These are phyloP conservation scores for Protobothrops mucrosquamatus DNA, from an alignment of 2,113 vertebrate genomes.

Conservation along the genomic window DNA sequence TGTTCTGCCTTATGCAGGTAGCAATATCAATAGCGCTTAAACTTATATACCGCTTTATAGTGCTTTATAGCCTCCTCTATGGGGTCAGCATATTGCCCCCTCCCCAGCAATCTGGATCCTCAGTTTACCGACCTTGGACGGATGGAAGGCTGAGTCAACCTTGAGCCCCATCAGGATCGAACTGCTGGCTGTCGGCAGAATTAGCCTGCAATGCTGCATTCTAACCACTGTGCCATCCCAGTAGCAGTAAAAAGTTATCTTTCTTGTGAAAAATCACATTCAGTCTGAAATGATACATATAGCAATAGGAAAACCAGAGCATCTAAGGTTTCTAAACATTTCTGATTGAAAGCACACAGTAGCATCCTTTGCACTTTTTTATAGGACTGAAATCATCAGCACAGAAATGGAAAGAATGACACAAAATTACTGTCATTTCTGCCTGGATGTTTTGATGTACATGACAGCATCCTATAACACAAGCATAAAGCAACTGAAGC, in stretches of 20 bases:
- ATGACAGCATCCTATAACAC: neutral
- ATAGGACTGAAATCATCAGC: neutral
- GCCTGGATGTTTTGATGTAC: neutral
- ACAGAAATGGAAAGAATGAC: neutral
- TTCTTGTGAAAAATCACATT: neutral
- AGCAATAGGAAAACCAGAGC: neutral
- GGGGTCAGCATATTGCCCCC: too few relatives aligned
- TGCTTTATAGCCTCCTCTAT: too few relatives aligned
- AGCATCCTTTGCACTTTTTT: neutral
- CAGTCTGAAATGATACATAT: neutral
- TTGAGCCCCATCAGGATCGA: too few relatives aligned
- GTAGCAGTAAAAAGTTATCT: neutral
- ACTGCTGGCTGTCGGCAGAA: too few relatives aligned
- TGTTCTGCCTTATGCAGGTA: neutral
- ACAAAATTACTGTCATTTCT: neutral
- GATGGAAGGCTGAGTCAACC: too few relatives aligned
- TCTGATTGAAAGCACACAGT: neutral
- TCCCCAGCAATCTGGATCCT: too few relatives aligned
- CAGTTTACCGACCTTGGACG: too few relatives aligned
- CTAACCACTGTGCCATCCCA: too few relatives aligned
- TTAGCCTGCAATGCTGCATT: too few relatives aligned
- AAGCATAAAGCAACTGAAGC: neutral
- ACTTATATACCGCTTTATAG: too few relatives aligned
- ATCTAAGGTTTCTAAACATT: neutral
- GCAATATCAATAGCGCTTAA: too few relatives aligned